Percentiles rank a stretch among this genome's conserved stretches.
Conservation (phyloP, 2,113 vertebrate species). For the Vidua chalybeata region DNA sequence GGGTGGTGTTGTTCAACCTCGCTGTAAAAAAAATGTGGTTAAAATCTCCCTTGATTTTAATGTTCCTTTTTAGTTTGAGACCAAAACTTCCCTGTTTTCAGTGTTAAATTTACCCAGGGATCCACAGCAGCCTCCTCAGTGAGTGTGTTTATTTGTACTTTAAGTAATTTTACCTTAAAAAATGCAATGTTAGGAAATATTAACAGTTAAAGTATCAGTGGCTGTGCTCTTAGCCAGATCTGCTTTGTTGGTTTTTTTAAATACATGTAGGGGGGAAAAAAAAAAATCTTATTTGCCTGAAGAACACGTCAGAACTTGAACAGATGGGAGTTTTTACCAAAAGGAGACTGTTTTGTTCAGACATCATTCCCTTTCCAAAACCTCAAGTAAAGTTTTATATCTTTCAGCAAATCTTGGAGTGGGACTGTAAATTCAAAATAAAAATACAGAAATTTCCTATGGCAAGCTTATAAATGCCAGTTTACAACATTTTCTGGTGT, state of each 20-base stretch:
- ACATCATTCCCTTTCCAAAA: conserved; percentile 44
- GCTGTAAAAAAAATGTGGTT: neutral
- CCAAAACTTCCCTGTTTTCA: neutral
- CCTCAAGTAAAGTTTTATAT: conserved; percentile 51
- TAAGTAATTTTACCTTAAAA: neutral
- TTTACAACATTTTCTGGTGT: conserved; percentile 46
- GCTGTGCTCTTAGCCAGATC: neutral
- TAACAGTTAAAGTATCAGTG: neutral
- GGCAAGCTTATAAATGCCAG: conserved; percentile 44
- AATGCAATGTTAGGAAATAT: neutral
- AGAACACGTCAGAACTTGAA: conserved; percentile 24
- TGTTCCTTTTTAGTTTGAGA: neutral
- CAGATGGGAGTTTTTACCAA: conserved; percentile 40
- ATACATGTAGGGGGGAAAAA: neutral
- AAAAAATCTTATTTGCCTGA: neutral
- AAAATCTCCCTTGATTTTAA: neutral
- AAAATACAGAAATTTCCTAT: conserved; percentile 58
- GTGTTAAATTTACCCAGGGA: neutral
- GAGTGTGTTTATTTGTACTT: neutral
- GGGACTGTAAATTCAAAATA: conserved; percentile 52
- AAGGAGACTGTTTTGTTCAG: conserved; percentile 26
- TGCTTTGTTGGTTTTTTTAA: neutral
- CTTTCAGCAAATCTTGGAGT: conserved; percentile 47
- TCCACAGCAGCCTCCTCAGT: neutral
- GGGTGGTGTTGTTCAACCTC: neutral